phyloP scores from a whole-genome alignment of 2,113 vertebrate species.

The Phrynocephalus versicolor region DNA sequence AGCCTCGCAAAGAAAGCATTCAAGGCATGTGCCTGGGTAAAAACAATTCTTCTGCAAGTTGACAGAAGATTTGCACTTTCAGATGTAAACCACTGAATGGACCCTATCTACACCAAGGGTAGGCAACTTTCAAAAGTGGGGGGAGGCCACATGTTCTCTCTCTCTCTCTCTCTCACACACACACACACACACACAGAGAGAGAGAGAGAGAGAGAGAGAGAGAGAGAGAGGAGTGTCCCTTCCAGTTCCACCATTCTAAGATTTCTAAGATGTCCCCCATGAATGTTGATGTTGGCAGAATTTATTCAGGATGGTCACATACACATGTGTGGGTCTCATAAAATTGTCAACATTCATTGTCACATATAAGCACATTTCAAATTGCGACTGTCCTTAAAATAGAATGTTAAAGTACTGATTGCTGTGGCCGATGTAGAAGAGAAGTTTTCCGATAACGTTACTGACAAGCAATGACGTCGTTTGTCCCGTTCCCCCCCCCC shows the following conservation, averaged over 20 bases:
- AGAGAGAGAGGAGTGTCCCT: too few relatives aligned
- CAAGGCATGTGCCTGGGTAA: not conserved
- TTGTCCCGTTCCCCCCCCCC: too few relatives aligned
- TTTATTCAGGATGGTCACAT: not conserved
- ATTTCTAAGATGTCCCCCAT: too few relatives aligned
- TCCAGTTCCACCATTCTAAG: too few relatives aligned
- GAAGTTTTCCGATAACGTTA: constrained; percentile 1
- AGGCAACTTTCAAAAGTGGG: too few relatives aligned
- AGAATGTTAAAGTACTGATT: not conserved
- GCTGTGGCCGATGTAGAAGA: not conserved
- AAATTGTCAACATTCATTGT: not conserved
- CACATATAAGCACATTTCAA: not conserved
- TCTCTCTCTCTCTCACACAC: too few relatives aligned
- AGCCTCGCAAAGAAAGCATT: not conserved
- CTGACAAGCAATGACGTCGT: not conserved
- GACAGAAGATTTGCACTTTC: not conserved
- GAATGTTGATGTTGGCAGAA: not conserved
- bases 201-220: too few relatives aligned
- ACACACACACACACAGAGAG: too few relatives aligned
- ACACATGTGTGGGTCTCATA: not conserved
- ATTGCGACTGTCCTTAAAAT: not conserved
- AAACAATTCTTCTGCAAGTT: not conserved
- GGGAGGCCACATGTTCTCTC: too few relatives aligned
- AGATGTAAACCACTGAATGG: not conserved
- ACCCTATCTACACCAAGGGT: too few relatives aligned